Evolutionary conservation across 2,888 invertebrate species (phyloP).

Genomic region (Plagodis dolabraria): DNA sequence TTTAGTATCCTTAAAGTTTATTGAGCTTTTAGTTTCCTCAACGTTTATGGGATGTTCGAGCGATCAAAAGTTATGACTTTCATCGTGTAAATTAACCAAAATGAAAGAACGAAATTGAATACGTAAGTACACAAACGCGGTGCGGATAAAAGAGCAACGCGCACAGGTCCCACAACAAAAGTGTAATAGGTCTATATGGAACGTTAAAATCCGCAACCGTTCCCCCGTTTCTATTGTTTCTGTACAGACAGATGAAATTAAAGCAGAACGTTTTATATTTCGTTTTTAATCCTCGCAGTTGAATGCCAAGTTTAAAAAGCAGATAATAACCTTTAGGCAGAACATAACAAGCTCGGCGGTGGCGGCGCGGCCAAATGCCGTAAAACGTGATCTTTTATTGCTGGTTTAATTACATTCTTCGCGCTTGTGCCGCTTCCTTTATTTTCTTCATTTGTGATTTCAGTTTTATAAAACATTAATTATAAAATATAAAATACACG

Average conservation of each 20-base stretch:
- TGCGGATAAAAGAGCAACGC: conserved; percentile 27
- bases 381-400: conserved; percentile 74
- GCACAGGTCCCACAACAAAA: conserved; percentile 34
- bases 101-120: conserved; percentile 19
- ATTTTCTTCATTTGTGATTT: conserved; percentile 58
- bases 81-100: conserved; percentile 17
- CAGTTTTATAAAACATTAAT: conserved; percentile 46
- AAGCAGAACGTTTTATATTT: conserved; percentile 70
- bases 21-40: conserved; percentile 24
- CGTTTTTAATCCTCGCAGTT: conserved; percentile 72
- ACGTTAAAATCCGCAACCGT: conserved; percentile 56
- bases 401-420: conserved; percentile 77
- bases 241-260: conserved; percentile 68
- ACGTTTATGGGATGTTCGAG: conserved; percentile 18
- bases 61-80: conserved; percentile 15
- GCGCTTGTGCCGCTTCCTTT: conserved; percentile 55
- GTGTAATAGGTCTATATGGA: conserved; percentile 45
- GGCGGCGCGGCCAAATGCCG: conserved; percentile 56
- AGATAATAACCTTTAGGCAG: conserved; percentile 62
- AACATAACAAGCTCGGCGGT: conserved; percentile 50
- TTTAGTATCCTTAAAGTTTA: conserved; percentile 29
- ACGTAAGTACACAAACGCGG: conserved; percentile 20
- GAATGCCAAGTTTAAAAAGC: conserved; percentile 75
- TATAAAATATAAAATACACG: background rate
- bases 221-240: conserved; percentile 63